phyloP scores from a whole-genome alignment of 1,140 invertebrate species.

The Microplitis demolitor region DNA sequence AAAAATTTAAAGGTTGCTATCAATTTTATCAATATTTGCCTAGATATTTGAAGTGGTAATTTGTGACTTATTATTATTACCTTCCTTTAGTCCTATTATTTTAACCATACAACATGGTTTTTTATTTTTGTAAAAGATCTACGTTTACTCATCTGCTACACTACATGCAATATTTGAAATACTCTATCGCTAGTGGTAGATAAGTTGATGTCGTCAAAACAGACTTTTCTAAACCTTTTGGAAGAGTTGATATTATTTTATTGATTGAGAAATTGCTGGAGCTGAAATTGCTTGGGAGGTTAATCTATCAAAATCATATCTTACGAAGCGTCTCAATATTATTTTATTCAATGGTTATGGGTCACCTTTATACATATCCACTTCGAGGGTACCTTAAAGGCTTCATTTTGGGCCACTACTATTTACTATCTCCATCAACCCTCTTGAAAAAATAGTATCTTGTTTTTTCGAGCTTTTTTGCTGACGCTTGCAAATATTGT shows the following conservation, averaged over 20 bases:
- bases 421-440: too few species aligned
- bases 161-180: neutral
- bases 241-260: slow-evolving; percentile 33
- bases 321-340: neutral
- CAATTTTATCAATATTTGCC: slow-evolving; percentile 3
- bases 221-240: slow-evolving; percentile 42
- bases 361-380: neutral
- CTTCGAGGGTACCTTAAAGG: too few species aligned
- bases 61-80: slow-evolving; percentile 1
- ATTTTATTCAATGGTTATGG: neutral
- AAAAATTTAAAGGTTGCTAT: neutral
- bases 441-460: too few species aligned
- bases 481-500: too few species aligned
- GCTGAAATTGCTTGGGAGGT: neutral
- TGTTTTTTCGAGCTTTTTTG: too few species aligned
- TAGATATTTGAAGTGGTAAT: slow-evolving; percentile 4
- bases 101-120: slow-evolving; percentile 24
- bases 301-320: neutral
- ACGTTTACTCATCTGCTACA: slow-evolving; percentile 17
- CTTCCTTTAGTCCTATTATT: neutral
- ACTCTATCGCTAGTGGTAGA: slow-evolving; percentile 8
- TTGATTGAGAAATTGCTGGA: neutral
- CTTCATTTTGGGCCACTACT: too few species aligned
- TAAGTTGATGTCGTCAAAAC: slow-evolving; percentile 37
- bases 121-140: slow-evolving; percentile 5